Conservation (phyloP, 2,797 vertebrate genomes). For the Rhadinocentrus ornatus region DNA sequence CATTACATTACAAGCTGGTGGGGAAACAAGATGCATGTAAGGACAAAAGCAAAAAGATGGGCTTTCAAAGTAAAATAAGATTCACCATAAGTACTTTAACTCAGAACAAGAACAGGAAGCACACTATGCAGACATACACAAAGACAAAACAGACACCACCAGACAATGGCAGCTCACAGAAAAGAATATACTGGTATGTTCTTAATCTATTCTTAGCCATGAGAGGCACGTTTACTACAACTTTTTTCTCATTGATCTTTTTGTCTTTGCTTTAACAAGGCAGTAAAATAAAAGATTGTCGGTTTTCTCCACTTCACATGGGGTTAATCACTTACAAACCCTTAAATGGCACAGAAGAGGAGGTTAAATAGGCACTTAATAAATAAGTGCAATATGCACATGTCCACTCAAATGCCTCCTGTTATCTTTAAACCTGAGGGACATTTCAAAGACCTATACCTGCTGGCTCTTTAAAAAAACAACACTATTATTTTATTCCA, state of each 20-base stretch:
- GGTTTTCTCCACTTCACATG: not conserved
- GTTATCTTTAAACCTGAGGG: constrained; percentile 45
- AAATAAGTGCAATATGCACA: constrained; percentile 48
- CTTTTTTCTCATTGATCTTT: constrained; percentile 1
- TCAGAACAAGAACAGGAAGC: not conserved
- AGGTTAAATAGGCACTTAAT: constrained; percentile 43
- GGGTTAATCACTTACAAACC: constrained; percentile 29
- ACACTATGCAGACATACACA: not conserved
- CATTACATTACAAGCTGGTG: no score
- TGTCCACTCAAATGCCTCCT: constrained; percentile 42
- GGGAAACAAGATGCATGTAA: no score
- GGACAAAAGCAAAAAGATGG: no score
- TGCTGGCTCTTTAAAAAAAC: constrained; percentile 56
- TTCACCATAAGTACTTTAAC: not conserved
- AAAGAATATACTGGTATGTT: not conserved
- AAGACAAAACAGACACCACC: not conserved
- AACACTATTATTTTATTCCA: constrained; percentile 26
- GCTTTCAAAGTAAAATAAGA: no score
- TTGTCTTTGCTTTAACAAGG: not conserved
- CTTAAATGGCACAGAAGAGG: constrained; percentile 48
- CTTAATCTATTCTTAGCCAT: not conserved
- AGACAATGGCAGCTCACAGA: no score
- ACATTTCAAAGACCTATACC: constrained; percentile 34
- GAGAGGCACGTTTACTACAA: not conserved
- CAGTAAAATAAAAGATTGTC: not conserved